Conservation (phyloP, 2,888 invertebrate genomes). For the Colletes collaris region DNA sequence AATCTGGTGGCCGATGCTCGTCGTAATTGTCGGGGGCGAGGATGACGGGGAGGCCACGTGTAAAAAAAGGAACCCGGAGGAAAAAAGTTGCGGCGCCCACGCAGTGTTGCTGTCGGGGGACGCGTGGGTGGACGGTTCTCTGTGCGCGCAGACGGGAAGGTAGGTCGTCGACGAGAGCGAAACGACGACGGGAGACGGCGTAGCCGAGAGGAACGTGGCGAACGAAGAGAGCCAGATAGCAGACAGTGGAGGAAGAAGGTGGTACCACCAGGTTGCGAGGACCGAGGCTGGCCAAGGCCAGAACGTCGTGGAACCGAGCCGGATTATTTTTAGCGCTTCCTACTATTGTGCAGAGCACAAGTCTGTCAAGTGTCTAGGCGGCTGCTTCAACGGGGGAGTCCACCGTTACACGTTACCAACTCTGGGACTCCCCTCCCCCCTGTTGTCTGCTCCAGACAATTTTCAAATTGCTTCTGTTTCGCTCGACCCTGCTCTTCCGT, state of each 20-base stretch:
- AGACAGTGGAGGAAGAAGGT: conserved; percentile 27
- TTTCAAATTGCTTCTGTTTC: conserved; percentile 14
- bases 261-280: conserved; percentile 69
- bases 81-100: conserved; percentile 5
- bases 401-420: conserved; percentile 52
- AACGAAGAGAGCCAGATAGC: conserved; percentile 15
- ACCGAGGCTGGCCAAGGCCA: conserved; percentile 74
- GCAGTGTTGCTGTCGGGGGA: neutral
- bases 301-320: conserved; percentile 68
- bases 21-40: neutral
- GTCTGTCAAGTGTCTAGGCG: conserved; percentile 76
- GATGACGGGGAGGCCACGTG: neutral
- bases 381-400: conserved; percentile 60
- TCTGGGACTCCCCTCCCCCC: conserved; percentile 14
- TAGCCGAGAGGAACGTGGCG: conserved; percentile 8
- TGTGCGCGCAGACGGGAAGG: conserved; percentile 22
- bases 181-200: conserved; percentile 13
- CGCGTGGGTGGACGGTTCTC: conserved; percentile 42
- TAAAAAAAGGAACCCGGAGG: too few relatives aligned
- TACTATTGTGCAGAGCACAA: conserved; percentile 75
- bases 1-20: too few relatives aligned
- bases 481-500: neutral
- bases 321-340: conserved; percentile 75
- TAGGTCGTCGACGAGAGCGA: conserved; percentile 27
- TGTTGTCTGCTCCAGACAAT: conserved; percentile 33